Evolutionary conservation across 2,888 invertebrate species (phyloP).

Genomic region (Ceratothoa steindachneri): DNA sequence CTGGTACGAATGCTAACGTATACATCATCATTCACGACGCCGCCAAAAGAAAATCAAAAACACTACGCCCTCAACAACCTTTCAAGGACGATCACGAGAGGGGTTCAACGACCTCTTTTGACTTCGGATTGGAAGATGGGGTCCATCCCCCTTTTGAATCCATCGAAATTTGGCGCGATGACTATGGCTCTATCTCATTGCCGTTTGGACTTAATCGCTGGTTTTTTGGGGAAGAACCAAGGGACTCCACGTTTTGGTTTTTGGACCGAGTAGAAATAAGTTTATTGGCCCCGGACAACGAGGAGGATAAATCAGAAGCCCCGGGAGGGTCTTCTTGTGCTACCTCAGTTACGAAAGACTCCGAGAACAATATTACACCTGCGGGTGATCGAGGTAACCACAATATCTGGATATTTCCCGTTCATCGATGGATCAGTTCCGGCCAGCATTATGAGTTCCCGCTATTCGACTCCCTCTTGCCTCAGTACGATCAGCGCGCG

Average conservation of each 20-base stretch:
- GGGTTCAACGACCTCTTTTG: not conserved
- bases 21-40: slow-evolving; percentile 52
- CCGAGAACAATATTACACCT: not conserved
- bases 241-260: slow-evolving; percentile 30
- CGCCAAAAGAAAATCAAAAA: not conserved
- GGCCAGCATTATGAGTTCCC: slow-evolving; percentile 52
- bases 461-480: slow-evolving; percentile 53
- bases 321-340: not conserved
- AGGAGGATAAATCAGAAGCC: not conserved
- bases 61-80: not conserved
- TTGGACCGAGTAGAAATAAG: slow-evolving; percentile 36
- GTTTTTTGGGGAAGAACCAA: not conserved
- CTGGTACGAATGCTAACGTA: slow-evolving; percentile 54
- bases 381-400: not conserved
- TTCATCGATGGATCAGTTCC: slow-evolving; percentile 54
- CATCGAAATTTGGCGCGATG: not conserved
- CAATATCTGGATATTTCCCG: slow-evolving; percentile 50
- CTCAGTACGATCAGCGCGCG: slow-evolving; percentile 52
- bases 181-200: not conserved
- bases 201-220: not conserved
- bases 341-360: not conserved
- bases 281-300: not conserved
- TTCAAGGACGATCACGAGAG: slow-evolving; percentile 1
- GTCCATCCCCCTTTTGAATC: not conserved
- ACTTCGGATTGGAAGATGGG: not conserved